Evolutionary conservation across 2,113 vertebrate species (phyloP).

Genomic region (Lichenostomus cassidix): DNA sequence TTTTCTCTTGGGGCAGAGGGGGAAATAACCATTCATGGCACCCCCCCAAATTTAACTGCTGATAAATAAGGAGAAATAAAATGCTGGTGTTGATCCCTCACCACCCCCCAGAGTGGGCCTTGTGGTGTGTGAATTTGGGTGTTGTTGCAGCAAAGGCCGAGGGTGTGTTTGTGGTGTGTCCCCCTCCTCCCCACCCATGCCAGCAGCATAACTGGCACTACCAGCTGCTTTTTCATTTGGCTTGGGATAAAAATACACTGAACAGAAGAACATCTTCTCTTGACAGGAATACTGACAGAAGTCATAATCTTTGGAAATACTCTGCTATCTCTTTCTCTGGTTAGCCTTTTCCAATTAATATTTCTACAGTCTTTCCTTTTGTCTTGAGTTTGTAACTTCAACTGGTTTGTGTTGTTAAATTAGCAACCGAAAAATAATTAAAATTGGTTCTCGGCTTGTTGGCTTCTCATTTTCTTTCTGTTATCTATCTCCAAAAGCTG

Average conservation of each 20-base stretch:
- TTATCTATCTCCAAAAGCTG: neutral
- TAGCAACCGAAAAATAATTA: neutral
- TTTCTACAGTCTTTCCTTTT: neutral
- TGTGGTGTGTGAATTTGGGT: neutral
- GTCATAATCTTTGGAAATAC: conserved; percentile 2
- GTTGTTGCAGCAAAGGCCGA: neutral
- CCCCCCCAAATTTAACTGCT: neutral
- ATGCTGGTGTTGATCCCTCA: neutral
- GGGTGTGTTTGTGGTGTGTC: neutral
- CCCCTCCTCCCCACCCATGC: conserved; percentile 29
- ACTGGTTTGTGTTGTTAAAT: neutral
- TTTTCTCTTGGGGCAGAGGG: neutral
- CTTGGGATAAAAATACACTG: conserved; percentile 60
- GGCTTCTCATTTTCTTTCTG: neutral
- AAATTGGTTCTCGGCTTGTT: neutral
- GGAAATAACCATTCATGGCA: neutral
- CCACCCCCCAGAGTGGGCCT: neutral
- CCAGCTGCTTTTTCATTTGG: conserved; percentile 65
- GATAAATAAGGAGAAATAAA: neutral
- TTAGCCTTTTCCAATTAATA: neutral
- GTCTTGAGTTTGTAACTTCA: neutral
- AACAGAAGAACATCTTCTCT: conserved; percentile 60
- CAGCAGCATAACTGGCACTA: conserved; percentile 62
- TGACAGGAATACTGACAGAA: conserved; percentile 48
- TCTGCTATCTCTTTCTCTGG: neutral